Base-by-base conservation (phyloP, 2,888 invertebrate genomes). In the Melangyna quadrimaculata region DNA sequence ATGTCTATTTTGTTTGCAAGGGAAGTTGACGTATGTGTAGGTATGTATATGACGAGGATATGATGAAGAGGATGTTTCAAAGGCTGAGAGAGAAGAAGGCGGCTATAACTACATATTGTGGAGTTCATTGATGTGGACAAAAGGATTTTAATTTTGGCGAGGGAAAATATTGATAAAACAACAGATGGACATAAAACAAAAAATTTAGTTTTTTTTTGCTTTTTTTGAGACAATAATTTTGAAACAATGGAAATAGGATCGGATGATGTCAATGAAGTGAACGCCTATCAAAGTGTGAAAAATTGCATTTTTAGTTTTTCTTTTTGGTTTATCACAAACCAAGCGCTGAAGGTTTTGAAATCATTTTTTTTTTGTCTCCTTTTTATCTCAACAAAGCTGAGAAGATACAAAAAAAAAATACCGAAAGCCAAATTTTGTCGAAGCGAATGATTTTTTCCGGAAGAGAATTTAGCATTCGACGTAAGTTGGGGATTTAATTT, bases 351-450 rank as follows among this genome's bases (percentile, higher is more conserved):
- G 40, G n/a, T 27, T 43, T 43, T 61, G 27, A 43, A 5, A 61
- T 24, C 0, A 10, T 14, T 43, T n/a, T 27, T 57, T 17, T 57
- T 17, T 29, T 17, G 14, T 22, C 4, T 12, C 1, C 0, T 29
- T 17, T 29, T 22, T 1, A 0, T 22, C 4, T 37, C 1, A 4
- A 12, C 37, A 37, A 37, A n/a, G 12, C 12, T 43, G 45, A 14
- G 24, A 3, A 27, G 22, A 53, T 2, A 8, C 22, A 35, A 61
- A 40, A 53, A 5, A 8, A 35, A 35, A 61, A 40, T 4, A 55
- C n/a, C n/a, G n/a, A 70, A 69, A 69, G 35, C 43, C 69, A 35
- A 69, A 80, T 70, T 63, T 73, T 53, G 67, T 69, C 51, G 40
- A 65, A 57, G n/a, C n/a, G n/a, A 63, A 29, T 37, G 14, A 1